A percentile compares a stretch with the other conserved stretches of the same genome.
Evolutionary conservation across 1,140 invertebrate genomes (phyloP).

Genomic region (Gerris buenoi): DNA sequence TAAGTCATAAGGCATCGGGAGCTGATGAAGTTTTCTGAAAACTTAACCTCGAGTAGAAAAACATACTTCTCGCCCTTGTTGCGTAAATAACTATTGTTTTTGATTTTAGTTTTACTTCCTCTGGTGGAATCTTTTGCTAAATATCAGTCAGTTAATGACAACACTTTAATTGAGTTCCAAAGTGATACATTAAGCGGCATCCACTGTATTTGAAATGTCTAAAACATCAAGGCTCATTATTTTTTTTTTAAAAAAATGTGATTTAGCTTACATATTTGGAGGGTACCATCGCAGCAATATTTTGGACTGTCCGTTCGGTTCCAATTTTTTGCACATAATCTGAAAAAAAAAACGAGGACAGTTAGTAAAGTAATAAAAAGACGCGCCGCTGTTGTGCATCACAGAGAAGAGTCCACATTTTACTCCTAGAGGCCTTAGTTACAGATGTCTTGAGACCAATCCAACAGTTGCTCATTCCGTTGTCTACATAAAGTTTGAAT

Average conservation of each 20-base stretch:
- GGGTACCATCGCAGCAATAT: slow-evolving; percentile 53
- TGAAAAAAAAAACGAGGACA: slow-evolving; percentile 28
- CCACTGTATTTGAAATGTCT: neutral
- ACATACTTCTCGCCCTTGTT: too few species aligned
- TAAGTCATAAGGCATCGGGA: too few species aligned
- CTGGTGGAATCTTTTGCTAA: neutral
- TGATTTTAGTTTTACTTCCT: too few species aligned
- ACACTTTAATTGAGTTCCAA: neutral
- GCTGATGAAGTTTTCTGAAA: neutral
- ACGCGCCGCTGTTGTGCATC: too few species aligned
- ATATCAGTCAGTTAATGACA: neutral
- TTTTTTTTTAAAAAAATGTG: too few species aligned
- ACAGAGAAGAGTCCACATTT: too few species aligned
- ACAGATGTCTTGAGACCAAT: neutral
- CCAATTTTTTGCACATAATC: slow-evolving; percentile 44
- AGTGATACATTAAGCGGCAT: neutral
- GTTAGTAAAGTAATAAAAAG: too few species aligned
- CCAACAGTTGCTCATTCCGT: too few species aligned
- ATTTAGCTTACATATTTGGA: slow-evolving; percentile 50
- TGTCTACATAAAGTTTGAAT: too few species aligned
- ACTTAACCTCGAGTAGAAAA: too few species aligned
- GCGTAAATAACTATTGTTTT: too few species aligned
- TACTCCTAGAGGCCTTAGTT: slow-evolving; percentile 11
- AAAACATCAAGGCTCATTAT: neutral
- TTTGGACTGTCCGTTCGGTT: slow-evolving; percentile 40